phyloP scores from a whole-genome alignment of 2,888 invertebrate species.

The Perizoma affinitatum region DNA sequence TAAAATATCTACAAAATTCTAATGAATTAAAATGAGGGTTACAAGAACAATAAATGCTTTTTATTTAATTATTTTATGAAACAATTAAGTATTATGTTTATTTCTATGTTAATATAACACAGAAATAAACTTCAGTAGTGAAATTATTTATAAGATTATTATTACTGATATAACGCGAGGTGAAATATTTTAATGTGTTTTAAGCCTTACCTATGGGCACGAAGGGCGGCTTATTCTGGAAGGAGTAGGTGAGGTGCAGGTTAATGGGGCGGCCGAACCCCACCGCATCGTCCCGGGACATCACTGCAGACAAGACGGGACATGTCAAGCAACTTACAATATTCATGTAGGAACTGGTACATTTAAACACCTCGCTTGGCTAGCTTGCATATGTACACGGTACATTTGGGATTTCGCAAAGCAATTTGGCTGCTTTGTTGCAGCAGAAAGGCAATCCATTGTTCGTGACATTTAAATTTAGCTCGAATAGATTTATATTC shows the following conservation, averaged over 20 bases:
- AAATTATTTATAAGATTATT: no score
- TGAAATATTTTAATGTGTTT: no score
- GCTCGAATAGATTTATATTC: not conserved
- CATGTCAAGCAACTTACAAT: slow-evolving; percentile 2
- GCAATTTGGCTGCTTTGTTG: slow-evolving; percentile 16
- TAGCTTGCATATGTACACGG: not conserved
- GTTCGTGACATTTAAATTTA: slow-evolving; percentile 10
- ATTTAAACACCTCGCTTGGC: slow-evolving; percentile 7
- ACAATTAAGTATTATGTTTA: no score
- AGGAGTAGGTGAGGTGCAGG: slow-evolving; percentile 94
- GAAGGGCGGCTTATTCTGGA: slow-evolving; percentile 91
- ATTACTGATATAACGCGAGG: no score
- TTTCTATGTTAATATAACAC: no score
- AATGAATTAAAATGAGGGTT: no score
- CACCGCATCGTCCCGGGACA: slow-evolving; percentile 87
- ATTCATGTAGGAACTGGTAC: not conserved
- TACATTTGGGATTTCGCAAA: slow-evolving; percentile 16
- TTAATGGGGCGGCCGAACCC: slow-evolving; percentile 94
- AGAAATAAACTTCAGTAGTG: no score
- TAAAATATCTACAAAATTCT: no score
- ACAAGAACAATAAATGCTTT: no score
- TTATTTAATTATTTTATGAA: no score
- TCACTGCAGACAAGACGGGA: slow-evolving; percentile 82
- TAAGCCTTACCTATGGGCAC: slow-evolving; percentile 84
- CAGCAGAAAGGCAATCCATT: slow-evolving; percentile 13